phyloP scores from a whole-genome alignment of 2,113 vertebrate species.

The Glaucomys volans region DNA sequence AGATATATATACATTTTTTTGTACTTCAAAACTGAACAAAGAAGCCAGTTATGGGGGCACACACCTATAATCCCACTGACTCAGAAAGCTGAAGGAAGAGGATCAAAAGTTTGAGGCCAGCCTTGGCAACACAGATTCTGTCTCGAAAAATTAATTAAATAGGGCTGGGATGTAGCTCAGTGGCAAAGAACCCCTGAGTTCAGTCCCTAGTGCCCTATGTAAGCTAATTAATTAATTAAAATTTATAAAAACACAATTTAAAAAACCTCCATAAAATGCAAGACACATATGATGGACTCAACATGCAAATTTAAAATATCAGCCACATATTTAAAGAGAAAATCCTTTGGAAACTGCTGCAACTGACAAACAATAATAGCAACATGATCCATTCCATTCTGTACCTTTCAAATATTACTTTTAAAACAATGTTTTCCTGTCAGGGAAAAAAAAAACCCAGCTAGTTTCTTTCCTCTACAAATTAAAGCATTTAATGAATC shows the following conservation, averaged over 20 bases:
- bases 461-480: not conserved
- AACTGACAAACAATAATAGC: not conserved
- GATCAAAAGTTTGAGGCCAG: no score
- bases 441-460: not conserved
- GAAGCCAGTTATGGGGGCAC: no score
- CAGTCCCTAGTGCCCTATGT: no score
- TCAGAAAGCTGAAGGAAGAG: no score
- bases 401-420: not conserved
- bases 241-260: not conserved
- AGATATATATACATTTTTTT: not conserved
- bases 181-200: no score
- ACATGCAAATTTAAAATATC: not conserved
- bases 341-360: not conserved
- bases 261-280: not conserved
- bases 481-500: not conserved
- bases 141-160: no score
- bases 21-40: not conserved
- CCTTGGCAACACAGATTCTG: no score
- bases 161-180: no score
- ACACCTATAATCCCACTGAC: no score
- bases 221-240: no score
- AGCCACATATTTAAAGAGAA: not conserved
- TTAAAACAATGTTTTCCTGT: not conserved
- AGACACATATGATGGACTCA: not conserved
- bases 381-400: not conserved